Evolutionary conservation across 1,140 invertebrate species (phyloP), one percentile per base, ranked within the genome.

Genomic region (Asbolus verrucosus): DNA sequence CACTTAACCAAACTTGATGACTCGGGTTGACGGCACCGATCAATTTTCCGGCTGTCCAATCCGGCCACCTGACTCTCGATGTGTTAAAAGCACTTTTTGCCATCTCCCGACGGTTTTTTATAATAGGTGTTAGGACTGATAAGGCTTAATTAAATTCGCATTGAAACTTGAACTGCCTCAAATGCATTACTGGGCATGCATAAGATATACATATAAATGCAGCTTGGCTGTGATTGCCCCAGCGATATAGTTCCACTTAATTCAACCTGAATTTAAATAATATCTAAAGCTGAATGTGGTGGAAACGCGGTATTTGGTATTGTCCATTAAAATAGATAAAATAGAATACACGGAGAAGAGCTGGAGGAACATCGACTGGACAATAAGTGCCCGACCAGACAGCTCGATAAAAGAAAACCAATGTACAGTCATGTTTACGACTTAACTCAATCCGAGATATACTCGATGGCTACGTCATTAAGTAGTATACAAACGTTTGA

Each of bases 131-230:
- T n/a, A n/a, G n/a, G n/a, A n/a, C 24, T 14, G 60, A 62, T 62
- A 63, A 63, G 61, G 15, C 18, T 41, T 63, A 63, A 63, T 63
- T 39, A 41, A 41, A 63, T 63, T 63, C 61, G 36, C 50, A 59
- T 59, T 59, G 50, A 5, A 59, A 6, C 33, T 36, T n/a, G 6
- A 43, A 4, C 39, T 43, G 39, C 39, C 39, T 2, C 16, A 50
- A 50, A 21, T 54, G 46, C 21, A 36, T 38, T 63, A 41, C 31
- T 31, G 21, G 18, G 16, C 15, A 39, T 63, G 61, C 61, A 63
- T 38, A 27, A 61, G 61, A 41, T 63, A 63, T 63, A 39, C 61
- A 63, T 63, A 36, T 63, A 63, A 63, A 63, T 63, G 61, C 11
- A 14, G 13, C 54, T 33, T 33, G 54, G n/a, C 24, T 33, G 13